Conservation (phyloP, 2,113 vertebrate genomes). For the Anarrhichthys ocellatus region DNA sequence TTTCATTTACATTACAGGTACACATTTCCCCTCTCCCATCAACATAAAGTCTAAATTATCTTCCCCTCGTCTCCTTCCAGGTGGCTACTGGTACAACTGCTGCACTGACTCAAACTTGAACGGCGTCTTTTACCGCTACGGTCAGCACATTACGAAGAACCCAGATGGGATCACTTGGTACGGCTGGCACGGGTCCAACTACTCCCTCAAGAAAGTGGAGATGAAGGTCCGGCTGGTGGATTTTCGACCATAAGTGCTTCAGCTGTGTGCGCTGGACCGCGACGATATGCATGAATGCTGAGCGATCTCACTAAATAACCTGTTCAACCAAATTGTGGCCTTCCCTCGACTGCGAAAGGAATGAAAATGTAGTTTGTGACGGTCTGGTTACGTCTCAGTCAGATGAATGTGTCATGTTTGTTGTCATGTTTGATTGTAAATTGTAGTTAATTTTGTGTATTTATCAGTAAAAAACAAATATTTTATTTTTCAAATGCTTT, state of each 20-base stretch:
- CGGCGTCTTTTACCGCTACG: conserved; percentile 90
- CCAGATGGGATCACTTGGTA: conserved; percentile 97
- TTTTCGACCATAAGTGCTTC: conserved; percentile 84
- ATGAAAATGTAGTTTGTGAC: conserved; percentile 43
- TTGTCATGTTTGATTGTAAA: conserved; percentile 82
- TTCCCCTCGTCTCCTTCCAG: conserved; percentile 71
- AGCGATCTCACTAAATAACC: conserved; percentile 53
- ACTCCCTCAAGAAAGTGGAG: conserved; percentile 94
- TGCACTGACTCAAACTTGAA: conserved; percentile 99
- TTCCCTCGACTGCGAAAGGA: conserved; percentile 46
- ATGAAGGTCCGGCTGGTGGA: conserved; percentile 95
- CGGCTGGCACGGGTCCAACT: conserved; percentile 93
- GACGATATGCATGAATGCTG: conserved; percentile 40
- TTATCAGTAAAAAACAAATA: conserved; percentile 80
- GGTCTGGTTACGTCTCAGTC: conserved; percentile 62
- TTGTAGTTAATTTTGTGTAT: conserved; percentile 83
- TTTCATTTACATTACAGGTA: not conserved
- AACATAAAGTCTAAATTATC: not conserved
- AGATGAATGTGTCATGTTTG: conserved; percentile 74
- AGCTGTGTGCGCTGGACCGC: conserved; percentile 32
- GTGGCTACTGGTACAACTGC: conserved; percentile 99
- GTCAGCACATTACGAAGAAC: conserved; percentile 87
- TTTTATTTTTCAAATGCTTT: conserved; percentile 79
- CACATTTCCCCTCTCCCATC: not conserved
- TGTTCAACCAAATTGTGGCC: conserved; percentile 47